Evolutionary conservation across 2,888 invertebrate species (phyloP), one percentile per base, ranked within the genome.

Genomic region (Dryomyza anilis): DNA sequence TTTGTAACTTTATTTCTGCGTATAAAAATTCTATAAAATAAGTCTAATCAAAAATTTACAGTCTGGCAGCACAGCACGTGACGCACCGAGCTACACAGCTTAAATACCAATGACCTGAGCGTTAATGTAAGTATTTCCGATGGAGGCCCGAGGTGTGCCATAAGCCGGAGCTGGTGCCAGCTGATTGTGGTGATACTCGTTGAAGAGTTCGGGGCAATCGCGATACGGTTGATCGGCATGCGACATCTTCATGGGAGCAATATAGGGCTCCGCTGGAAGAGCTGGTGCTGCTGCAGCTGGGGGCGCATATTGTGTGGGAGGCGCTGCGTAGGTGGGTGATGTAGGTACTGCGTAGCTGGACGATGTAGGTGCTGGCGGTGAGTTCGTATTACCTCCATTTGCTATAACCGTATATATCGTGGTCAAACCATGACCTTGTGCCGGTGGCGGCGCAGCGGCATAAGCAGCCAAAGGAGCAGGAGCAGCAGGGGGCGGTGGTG

Each of bases 191-290:
- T 74, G 57, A 63, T 78, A 77, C 30, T 78, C 74, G 50, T 60
- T 53, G 25, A 77, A 78, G 2, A 78, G 74, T 66, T 78, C 77
- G 14, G 77, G 78, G 4, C 78, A 78, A 29, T 71, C 71, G 2
- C 78, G 76, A 57, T 70, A 78, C 3, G 78, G 77, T 21, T 78
- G 78, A 67, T 77, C 78, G 23, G 73, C 66, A n/a, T 71, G 55
- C 1, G 75, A 72, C 58, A 78, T 55, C 27, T 68, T 56, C 3
- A 77, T 69, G 8, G 78, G 75, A 10, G 71, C 62, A 56, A 63
- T 61, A 48, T 73, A 74, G 29, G 67, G 19, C 5, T 68, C 43
- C 23, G 67, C 21, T 2, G 45, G 7, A n/a, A 36, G 16, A 14
- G 45, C 36, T n/a, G 43, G 7, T 3, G 12, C n/a, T 3, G 45